Conservation (phyloP, 2,797 vertebrate species). For the Falco berigora region DNA sequence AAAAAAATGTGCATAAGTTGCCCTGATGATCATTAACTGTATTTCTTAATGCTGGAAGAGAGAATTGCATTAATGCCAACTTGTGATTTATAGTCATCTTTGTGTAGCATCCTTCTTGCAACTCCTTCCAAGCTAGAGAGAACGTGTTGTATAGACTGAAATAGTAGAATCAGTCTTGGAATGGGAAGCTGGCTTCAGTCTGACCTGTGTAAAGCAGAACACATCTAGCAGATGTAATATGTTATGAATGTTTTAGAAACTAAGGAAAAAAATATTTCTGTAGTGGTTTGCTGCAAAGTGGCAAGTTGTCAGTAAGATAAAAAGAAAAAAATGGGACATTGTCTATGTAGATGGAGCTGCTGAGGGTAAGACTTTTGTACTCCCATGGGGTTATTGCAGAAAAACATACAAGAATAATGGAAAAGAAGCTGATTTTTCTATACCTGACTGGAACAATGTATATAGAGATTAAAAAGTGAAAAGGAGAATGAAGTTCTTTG, state of each 20-base stretch:
- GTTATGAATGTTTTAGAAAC: neutral
- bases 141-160: neutral
- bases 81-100: neutral
- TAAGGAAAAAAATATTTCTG: neutral
- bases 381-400: neutral
- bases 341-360: neutral
- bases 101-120: slow-evolving; percentile 9
- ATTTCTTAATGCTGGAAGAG: neutral
- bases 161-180: neutral
- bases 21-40: neutral
- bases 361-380: neutral
- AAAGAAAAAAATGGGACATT: neutral
- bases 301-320: neutral
- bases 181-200: neutral
- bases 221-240: neutral
- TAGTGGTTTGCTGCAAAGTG: neutral
- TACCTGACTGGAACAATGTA: neutral
- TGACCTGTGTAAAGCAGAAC: neutral
- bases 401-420: neutral
- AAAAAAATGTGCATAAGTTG: neutral
- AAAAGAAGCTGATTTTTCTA: neutral
- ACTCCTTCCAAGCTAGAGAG: neutral
- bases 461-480: neutral
- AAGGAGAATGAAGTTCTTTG: neutral
- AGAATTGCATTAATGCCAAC: neutral